A percentile compares a stretch with the other conserved stretches of the same genome.
These are phyloP conservation scores for Excalfactoria chinensis DNA, from an alignment of 2,113 vertebrate genomes.

Conservation along the genomic window DNA sequence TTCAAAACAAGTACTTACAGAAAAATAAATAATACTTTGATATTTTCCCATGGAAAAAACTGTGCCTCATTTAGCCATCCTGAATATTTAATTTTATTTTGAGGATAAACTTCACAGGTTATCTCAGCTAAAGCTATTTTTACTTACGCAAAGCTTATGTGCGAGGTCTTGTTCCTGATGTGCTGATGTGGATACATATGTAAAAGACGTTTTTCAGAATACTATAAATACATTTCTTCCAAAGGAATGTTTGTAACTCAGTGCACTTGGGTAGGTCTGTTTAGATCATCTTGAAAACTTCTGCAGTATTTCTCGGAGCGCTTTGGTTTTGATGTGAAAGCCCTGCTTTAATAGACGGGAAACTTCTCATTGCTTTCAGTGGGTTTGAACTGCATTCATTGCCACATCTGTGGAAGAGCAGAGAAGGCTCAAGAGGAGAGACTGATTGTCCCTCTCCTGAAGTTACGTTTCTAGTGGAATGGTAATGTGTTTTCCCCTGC, in stretches of 20 bases:
- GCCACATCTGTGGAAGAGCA: neutral
- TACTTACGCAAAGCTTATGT: constrained; percentile 57
- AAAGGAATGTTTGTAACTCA: constrained; percentile 18
- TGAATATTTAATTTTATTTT: constrained; percentile 54
- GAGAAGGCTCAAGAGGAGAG: neutral
- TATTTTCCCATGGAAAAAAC: constrained; percentile 67
- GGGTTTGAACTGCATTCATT: neutral
- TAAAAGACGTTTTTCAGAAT: constrained; percentile 30
- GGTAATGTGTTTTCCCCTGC: neutral
- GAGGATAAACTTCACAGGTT: constrained; percentile 59
- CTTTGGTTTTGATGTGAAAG: neutral
- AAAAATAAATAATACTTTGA: constrained; percentile 81
- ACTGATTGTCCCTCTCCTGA: neutral
- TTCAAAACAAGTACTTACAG: constrained; percentile 78
- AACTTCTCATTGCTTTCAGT: neutral
- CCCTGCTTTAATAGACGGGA: neutral
- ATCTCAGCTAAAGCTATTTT: constrained; percentile 60
- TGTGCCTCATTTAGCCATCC: constrained; percentile 64
- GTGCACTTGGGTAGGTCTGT: neutral
- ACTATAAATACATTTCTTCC: constrained; percentile 35
- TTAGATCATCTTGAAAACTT: neutral
- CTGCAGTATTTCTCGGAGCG: neutral
- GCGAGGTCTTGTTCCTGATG: constrained; percentile 43
- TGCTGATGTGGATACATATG: neutral
- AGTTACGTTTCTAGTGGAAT: neutral